Percentiles rank a stretch among this genome's conserved stretches.
These are phyloP conservation scores for Sorex maritimensis DNA, from an alignment of 2,797 vertebrate species.

Conservation along the genomic window DNA sequence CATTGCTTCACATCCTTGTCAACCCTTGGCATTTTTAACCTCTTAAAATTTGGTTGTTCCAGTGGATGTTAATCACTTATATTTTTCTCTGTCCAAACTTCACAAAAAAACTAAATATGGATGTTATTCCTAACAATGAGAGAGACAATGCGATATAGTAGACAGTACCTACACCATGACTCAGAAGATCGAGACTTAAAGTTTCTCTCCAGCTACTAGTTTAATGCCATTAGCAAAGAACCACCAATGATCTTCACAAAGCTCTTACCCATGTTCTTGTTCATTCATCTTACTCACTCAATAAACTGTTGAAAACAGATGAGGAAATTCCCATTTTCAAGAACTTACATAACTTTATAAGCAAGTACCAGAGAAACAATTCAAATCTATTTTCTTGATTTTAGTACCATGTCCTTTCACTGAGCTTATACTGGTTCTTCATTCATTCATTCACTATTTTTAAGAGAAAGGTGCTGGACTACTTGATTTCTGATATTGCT, in stretches of 20 bases:
- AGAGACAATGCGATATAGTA: too few relatives aligned
- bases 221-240: background rate
- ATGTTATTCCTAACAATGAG: background rate
- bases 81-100: background rate
- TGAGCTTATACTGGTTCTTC: background rate
- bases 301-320: background rate
- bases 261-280: background rate
- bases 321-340: background rate
- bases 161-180: background rate
- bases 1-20: background rate
- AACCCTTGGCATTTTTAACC: background rate
- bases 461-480: background rate
- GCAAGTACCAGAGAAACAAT: background rate
- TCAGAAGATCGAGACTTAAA: background rate
- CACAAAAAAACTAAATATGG: background rate
- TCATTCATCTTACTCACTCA: background rate
- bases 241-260: background rate
- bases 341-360: background rate
- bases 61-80: background rate
- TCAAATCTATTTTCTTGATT: conserved; percentile 21
- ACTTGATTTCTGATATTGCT: background rate
- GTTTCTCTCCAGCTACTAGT: background rate
- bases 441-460: conserved; percentile 9
- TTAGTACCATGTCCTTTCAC: background rate
- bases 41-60: conserved; percentile 23